Evolutionary conservation across 1,140 invertebrate genomes (phyloP).

Genomic region (Dryas iulia): DNA sequence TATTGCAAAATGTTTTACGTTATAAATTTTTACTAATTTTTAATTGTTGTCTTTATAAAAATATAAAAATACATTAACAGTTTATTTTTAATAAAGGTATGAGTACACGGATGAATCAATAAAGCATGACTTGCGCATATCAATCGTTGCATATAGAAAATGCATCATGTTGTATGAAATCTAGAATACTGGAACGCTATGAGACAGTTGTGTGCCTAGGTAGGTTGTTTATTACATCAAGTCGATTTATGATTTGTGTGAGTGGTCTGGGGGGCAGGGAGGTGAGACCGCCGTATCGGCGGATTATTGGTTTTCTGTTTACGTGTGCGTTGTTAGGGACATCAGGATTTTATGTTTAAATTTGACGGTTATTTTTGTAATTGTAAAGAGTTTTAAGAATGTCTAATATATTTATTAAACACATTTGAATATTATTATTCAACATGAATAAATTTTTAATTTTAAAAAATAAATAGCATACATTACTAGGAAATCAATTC

Average conservation of each 20-base stretch:
- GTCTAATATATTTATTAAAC: neutral
- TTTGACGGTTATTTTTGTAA: neutral
- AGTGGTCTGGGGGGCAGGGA: neutral
- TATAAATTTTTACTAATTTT: neutral
- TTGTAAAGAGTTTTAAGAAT: neutral
- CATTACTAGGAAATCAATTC: too few species aligned
- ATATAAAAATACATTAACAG: neutral
- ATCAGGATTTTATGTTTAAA: neutral
- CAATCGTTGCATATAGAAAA: neutral
- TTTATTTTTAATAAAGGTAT: neutral
- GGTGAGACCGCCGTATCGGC: too few species aligned
- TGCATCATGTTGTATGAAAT: neutral
- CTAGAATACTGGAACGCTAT: neutral
- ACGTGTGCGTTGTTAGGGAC: neutral
- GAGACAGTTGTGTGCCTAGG: neutral
- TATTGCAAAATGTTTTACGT: neutral
- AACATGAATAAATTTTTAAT: too few species aligned
- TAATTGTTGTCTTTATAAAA: neutral
- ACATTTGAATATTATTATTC: neutral
- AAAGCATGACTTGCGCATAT: neutral
- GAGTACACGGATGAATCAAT: neutral
- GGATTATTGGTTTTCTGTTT: neutral
- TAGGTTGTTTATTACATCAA: neutral
- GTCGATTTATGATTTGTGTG: neutral
- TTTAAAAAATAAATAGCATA: too few species aligned